Percentiles rank a stretch among this genome's conserved stretches.
Conservation (phyloP, 2,888 invertebrate genomes). For the Bimastos eiseni region DNA sequence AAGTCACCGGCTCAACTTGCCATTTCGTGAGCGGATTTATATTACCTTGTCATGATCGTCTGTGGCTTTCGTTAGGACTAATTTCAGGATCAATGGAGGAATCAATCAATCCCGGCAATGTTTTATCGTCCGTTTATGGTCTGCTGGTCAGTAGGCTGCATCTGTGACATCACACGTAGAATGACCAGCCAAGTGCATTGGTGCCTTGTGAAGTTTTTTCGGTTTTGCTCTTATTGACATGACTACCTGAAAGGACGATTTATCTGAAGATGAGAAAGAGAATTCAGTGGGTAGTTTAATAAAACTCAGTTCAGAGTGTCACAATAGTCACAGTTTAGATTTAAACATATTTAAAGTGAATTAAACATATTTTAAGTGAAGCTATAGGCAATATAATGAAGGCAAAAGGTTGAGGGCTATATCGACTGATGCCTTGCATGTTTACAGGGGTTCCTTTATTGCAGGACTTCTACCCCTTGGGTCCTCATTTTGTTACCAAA, state of each 20-base stretch:
- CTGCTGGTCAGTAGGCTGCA: not conserved
- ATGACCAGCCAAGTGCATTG: not conserved
- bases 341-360: too few relatives aligned
- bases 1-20: not conserved
- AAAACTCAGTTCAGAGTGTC: not conserved
- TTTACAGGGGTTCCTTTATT: too few relatives aligned
- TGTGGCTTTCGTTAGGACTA: not conserved
- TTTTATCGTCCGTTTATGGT: not conserved
- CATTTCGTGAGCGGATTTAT: slow-evolving; percentile 7
- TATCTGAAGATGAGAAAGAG: not conserved
- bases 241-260: not conserved
- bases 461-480: too few relatives aligned
- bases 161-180: not conserved
- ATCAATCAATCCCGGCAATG: not conserved
- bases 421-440: too few relatives aligned
- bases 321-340: too few relatives aligned
- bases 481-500: too few relatives aligned
- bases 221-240: not conserved
- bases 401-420: too few relatives aligned
- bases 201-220: not conserved
- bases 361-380: too few relatives aligned
- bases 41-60: not conserved
- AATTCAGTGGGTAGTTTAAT: not conserved
- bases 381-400: too few relatives aligned
- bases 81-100: not conserved